A percentile compares a stretch with the other conserved stretches of the same genome.
phyloP scores from a whole-genome alignment of 1,140 invertebrate genomes.

The Pissodes strobi region DNA sequence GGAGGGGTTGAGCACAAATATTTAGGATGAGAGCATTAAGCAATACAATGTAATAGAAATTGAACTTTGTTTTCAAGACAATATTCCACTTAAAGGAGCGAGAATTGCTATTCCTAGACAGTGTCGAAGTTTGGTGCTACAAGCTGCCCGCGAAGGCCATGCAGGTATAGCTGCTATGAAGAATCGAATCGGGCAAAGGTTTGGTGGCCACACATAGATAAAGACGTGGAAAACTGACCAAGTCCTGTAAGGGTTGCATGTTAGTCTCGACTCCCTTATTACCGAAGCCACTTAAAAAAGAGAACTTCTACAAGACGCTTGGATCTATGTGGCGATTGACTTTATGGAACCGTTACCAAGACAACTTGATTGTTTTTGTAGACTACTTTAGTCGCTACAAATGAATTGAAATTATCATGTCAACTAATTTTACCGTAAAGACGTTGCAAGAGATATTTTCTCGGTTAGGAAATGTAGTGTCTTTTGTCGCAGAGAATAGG shows the following conservation, averaged over 20 bases:
- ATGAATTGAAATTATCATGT: constrained; percentile 25
- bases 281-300: constrained; percentile 46
- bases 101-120: constrained; percentile 62
- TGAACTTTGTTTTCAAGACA: not conserved
- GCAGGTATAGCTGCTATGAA: too few species aligned
- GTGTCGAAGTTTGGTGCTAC: too few species aligned
- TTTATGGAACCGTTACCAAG: constrained; percentile 47
- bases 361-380: constrained; percentile 44
- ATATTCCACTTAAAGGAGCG: constrained; percentile 56
- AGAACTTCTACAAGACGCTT: constrained; percentile 46
- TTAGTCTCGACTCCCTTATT: constrained; percentile 54
- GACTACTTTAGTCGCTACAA: constrained; percentile 25
- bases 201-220: too few species aligned
- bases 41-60: constrained; percentile 22
- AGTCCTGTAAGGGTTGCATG: constrained; percentile 54
- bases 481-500: constrained; percentile 41
- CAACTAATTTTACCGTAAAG: constrained; percentile 10
- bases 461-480: constrained; percentile 18
- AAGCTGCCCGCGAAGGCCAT: too few species aligned
- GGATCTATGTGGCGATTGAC: constrained; percentile 50
- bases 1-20: too few species aligned
- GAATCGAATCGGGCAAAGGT: too few species aligned
- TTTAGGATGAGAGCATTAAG: constrained; percentile 40
- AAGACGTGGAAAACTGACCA: too few species aligned
- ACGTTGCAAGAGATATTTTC: constrained; percentile 27